Percentiles rank a stretch among this genome's conserved stretches.
Conservation (phyloP, 2,888 invertebrate genomes). For the Camponotus fellah region DNA sequence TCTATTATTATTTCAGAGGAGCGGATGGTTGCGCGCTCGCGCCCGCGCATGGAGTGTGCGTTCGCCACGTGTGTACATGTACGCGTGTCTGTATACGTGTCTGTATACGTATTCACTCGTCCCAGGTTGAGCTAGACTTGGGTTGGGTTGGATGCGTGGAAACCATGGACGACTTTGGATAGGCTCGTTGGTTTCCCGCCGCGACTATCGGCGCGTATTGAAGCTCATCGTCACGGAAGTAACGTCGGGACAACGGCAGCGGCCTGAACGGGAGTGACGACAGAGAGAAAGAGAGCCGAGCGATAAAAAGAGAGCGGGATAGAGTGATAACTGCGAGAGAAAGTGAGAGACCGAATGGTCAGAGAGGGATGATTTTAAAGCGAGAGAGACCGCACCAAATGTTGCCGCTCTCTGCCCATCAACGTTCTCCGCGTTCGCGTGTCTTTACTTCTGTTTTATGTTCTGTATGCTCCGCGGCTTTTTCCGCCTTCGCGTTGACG, state of each 20-base stretch:
- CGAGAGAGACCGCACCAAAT: conserved; percentile 75
- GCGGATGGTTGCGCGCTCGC: conserved; percentile 72
- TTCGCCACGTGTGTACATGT: conserved; percentile 48
- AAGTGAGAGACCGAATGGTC: conserved; percentile 56
- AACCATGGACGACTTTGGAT: conserved; percentile 85
- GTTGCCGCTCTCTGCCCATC: conserved; percentile 72
- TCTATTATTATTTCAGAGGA: conserved; percentile 83
- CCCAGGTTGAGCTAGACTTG: conserved; percentile 76
- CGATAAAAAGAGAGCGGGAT: conserved; percentile 48
- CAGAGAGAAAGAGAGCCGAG: conserved; percentile 62
- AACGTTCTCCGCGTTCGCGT: conserved; percentile 61
- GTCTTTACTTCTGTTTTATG: conserved; percentile 75
- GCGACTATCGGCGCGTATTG: conserved; percentile 85
- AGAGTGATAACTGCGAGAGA: conserved; percentile 57
- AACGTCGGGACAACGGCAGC: conserved; percentile 85
- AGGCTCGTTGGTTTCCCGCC: conserved; percentile 85
- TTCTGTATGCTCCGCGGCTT: conserved; percentile 74
- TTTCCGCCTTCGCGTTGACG: conserved; percentile 67
- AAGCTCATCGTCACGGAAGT: conserved; percentile 86
- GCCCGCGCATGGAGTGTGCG: conserved; percentile 60
- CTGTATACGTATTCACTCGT: conserved; percentile 67
- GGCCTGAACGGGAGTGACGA: conserved; percentile 79
- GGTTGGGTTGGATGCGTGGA: conserved; percentile 82
- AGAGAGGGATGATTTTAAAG: conserved; percentile 47
- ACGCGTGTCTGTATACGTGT: conserved; percentile 35